Evolutionary conservation across 2,797 vertebrate species (phyloP).

Genomic region (Tragelaphus oryx): DNA sequence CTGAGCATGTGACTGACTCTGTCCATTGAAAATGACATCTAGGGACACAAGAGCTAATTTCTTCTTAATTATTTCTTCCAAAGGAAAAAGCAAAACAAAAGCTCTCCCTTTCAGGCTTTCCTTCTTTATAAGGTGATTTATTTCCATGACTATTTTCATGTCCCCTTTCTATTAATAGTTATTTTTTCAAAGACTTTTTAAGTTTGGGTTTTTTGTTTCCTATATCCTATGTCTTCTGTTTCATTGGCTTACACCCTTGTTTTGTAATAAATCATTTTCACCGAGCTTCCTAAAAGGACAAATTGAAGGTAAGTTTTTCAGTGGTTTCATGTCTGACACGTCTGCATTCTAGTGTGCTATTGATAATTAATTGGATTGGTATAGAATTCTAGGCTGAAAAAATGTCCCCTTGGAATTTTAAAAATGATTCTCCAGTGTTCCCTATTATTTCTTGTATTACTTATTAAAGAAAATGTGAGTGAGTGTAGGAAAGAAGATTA

Average conservation of each 20-base stretch:
- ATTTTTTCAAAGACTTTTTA: conserved; percentile 12
- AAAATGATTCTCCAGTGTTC: neutral
- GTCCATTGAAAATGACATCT: neutral
- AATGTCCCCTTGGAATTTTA: neutral
- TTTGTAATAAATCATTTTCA: conserved; percentile 6
- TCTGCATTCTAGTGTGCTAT: neutral
- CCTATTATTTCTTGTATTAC: neutral
- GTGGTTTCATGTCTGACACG: neutral
- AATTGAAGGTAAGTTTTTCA: neutral
- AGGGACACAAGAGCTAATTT: neutral
- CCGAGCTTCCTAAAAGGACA: conserved; percentile 2
- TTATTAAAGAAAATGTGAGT: neutral
- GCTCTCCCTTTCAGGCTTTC: neutral
- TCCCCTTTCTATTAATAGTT: neutral
- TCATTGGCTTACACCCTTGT: neutral
- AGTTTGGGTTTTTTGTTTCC: neutral
- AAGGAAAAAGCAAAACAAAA: neutral
- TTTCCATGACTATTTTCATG: neutral
- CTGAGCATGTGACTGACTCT: neutral
- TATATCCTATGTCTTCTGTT: neutral
- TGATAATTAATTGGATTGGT: neutral
- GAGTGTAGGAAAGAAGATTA: neutral
- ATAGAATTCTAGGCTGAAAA: neutral
- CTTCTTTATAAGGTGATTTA: neutral
- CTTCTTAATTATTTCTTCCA: conserved; percentile 31